Base-by-base conservation (phyloP, 2,797 vertebrate species). In the Pseudochromis fuscus region DNA sequence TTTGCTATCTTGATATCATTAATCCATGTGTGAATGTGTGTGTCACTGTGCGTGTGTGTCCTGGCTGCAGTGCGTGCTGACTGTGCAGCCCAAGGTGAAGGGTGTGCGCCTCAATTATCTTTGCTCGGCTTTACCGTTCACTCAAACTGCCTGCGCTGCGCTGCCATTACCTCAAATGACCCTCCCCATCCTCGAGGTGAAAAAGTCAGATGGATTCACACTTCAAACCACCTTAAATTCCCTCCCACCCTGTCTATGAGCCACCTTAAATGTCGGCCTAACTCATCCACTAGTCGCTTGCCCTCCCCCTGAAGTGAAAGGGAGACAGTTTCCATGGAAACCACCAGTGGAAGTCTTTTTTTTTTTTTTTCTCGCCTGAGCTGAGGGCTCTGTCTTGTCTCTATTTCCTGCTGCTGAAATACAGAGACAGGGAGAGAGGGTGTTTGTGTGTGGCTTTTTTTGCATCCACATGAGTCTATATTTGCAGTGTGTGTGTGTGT, bases 271-370 rank as follows among this genome's bases (percentile, higher is more conserved):
- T 84, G 78, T 87, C 65, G 72, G 70, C 75, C 85, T 69, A 87
- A 84, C 86, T 84, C 84, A 79, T 82, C 78, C 53, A 72, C 82
- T 77, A 73, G 79, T 85, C 59, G 60, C 75, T 79, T 86, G 82
- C 88, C 88, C 87, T 87, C 87, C 88, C 84, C 77, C 72, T 75
- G 49, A 88, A 86, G 79, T 82, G 71, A 89, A 85, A 81, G 77
- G 87, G 87, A 92, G 84, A 89, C 92, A 90, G 94, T 95, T 95
- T 92, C 94, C 92, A 95, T 95, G 92, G 93, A 83, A 94, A 95
- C 94, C 84, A 89, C 75, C 87, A 90, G 87, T 92, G 89, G 83
- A 93, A 90, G 87, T 91, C 76, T 91, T 83, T 88, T 88, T 88
- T 76, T 85, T 85, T 57, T 16, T 27, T 4, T 8, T 18, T 25